These are phyloP conservation scores for Dicrostonyx torquatus DNA, from an alignment of 2,797 vertebrate genomes.

Conservation along the genomic window DNA sequence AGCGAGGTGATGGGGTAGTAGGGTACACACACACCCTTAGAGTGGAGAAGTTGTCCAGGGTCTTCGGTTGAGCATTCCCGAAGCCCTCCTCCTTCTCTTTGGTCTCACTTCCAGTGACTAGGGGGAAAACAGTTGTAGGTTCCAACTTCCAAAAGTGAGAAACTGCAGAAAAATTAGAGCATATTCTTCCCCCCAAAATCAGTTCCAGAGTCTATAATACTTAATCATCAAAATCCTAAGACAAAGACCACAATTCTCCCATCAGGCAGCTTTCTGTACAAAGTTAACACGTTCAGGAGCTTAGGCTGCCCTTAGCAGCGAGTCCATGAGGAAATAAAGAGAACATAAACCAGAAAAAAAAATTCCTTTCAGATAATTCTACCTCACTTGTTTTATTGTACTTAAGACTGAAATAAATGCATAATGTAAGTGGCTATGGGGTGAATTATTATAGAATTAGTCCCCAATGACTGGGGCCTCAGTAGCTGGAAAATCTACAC, in stretches of 20 bases:
- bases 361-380: background rate
- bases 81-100: background rate
- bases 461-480: background rate
- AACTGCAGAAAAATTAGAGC: background rate
- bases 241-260: background rate
- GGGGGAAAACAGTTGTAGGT: background rate
- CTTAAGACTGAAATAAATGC: slow-evolving; percentile 42
- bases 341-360: background rate
- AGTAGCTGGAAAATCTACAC: background rate
- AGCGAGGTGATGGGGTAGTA: slow-evolving; percentile 23
- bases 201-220: background rate
- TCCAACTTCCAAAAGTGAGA: background rate
- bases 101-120: background rate
- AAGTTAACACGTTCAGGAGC: background rate
- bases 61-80: background rate
- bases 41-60: background rate
- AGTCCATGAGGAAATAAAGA: background rate
- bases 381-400: slow-evolving; percentile 24
- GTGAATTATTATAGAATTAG: background rate
- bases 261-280: background rate
- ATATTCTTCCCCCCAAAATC: background rate
- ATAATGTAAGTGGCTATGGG: background rate
- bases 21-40: background rate
- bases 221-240: background rate
- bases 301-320: background rate